phyloP scores from a whole-genome alignment of 2,888 invertebrate species.

The Ichneumon xanthorius region DNA sequence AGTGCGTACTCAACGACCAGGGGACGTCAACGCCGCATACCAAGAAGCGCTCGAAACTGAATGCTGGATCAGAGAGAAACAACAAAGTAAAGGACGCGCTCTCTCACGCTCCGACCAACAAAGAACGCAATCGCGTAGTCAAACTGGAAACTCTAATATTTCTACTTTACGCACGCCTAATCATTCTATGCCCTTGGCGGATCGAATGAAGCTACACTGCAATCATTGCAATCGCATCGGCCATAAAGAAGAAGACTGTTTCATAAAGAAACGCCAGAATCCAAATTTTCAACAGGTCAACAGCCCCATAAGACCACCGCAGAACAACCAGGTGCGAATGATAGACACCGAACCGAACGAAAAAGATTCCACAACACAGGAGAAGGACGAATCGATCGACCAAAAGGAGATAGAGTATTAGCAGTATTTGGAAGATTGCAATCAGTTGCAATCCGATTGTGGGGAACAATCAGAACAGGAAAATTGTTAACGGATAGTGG shows the following conservation, averaged over 20 bases:
- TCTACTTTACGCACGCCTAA: not conserved
- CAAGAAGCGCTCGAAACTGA: not conserved
- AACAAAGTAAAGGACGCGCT: not conserved
- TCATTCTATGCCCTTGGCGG: not conserved
- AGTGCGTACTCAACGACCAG: not conserved
- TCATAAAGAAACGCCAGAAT: not conserved
- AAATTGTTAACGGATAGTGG: slow-evolving; percentile 52
- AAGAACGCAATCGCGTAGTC: not conserved
- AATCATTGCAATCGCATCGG: not conserved
- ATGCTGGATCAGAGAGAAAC: not conserved
- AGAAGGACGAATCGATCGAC: not conserved
- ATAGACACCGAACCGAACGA: too few species aligned
- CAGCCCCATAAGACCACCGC: not conserved
- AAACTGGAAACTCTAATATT: too few species aligned
- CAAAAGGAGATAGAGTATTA: not conserved
- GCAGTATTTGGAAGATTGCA: not conserved
- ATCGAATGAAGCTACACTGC: not conserved
- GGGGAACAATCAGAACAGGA: not conserved
- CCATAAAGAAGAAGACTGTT: not conserved
- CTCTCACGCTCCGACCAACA: not conserved
- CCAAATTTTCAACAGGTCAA: not conserved
- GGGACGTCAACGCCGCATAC: not conserved
- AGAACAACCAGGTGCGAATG: too few species aligned
- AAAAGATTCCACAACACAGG: too few species aligned
- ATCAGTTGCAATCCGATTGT: not conserved